These are phyloP conservation scores for Eupithecia abbreviata DNA, from an alignment of 2,888 invertebrate genomes.

Conservation along the genomic window DNA sequence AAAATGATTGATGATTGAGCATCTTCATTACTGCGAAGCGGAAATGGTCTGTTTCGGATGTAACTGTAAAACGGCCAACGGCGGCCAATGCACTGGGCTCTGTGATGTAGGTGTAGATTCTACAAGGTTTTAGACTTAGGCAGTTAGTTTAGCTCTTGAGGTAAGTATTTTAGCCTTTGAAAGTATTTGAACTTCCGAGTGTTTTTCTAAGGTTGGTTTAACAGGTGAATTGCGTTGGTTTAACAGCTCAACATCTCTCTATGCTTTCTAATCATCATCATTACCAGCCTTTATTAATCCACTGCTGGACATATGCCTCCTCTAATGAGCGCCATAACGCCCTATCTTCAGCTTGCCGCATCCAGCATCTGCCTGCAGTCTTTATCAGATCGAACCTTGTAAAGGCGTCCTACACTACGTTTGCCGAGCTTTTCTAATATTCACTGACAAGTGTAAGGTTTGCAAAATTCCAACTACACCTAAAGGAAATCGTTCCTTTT, in stretches of 20 bases:
- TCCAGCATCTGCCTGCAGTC: too few species aligned
- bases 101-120: neutral
- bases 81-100: slow-evolving; percentile 16
- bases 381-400: too few species aligned
- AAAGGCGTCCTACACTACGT: too few species aligned
- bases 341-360: too few species aligned
- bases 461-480: neutral
- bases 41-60: slow-evolving; percentile 37
- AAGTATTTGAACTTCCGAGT: neutral
- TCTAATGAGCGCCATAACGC: too few species aligned
- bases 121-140: slow-evolving; percentile 17
- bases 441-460: neutral
- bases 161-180: neutral
- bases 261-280: neutral
- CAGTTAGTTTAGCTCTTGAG: neutral
- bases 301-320: too few species aligned
- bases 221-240: neutral
- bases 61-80: slow-evolving; percentile 20
- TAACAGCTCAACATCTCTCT: neutral
- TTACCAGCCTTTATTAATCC: too few species aligned
- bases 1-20: slow-evolving; percentile 56
- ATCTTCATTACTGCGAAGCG: slow-evolving; percentile 44
- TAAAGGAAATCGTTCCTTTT: neutral
- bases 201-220: neutral
- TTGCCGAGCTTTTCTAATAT: neutral